Evolutionary conservation across 2,888 invertebrate species (phyloP).

Genomic region (Callinectes sapidus): DNA sequence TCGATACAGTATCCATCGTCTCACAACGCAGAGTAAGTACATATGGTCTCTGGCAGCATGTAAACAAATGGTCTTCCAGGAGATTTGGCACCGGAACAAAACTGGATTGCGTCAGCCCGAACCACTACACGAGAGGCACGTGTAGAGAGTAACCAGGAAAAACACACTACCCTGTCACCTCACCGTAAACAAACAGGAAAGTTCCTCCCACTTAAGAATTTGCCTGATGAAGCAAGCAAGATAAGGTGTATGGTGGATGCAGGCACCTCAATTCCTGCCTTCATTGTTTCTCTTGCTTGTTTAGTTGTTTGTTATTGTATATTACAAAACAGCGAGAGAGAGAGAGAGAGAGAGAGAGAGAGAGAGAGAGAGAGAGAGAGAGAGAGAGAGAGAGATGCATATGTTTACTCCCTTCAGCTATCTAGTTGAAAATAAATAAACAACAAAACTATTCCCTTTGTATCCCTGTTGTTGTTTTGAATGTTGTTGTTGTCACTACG

Average conservation of each 20-base stretch:
- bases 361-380: too few species aligned
- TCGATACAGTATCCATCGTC: background rate
- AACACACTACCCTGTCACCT: slow-evolving; percentile 24
- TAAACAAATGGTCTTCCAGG: background rate
- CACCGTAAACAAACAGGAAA: background rate
- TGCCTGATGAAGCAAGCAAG: background rate
- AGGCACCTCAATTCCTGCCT: too few species aligned
- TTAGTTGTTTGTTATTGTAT: too few species aligned
- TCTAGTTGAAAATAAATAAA: too few species aligned
- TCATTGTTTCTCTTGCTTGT: too few species aligned
- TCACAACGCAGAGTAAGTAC: background rate
- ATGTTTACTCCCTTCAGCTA: too few species aligned
- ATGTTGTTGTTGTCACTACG: background rate
- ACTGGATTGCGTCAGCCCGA: slow-evolving; percentile 45
- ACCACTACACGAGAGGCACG: slow-evolving; percentile 38
- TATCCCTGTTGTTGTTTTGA: background rate
- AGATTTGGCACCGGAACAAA: background rate
- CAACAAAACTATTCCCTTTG: background rate
- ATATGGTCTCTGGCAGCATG: background rate
- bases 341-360: too few species aligned
- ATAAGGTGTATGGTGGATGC: background rate
- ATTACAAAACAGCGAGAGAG: too few species aligned
- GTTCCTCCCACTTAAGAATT: too few species aligned
- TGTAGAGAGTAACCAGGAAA: slow-evolving; percentile 13
- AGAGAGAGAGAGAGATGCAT: too few species aligned